Evolutionary conservation across 2,113 vertebrate species (phyloP).

Genomic region (Choloepus hoffmanni): DNA sequence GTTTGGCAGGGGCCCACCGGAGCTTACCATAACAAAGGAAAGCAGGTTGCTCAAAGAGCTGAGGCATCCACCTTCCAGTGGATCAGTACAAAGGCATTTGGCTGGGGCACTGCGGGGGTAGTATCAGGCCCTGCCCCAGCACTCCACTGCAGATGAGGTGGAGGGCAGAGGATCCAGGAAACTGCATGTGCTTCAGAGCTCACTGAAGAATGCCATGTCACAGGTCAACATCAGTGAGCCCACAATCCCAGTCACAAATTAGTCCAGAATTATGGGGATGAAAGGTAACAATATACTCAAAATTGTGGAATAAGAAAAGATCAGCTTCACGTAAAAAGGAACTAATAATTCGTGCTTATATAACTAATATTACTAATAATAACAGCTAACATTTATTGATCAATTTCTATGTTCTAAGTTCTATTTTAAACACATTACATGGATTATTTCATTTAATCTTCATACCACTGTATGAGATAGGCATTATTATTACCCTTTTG

Average conservation of each 20-base stretch:
- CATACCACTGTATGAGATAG: too few species aligned
- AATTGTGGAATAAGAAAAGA: neutral
- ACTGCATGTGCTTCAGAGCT: neutral
- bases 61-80: too few species aligned
- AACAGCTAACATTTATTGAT: neutral
- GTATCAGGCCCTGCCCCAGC: fast-evolving
- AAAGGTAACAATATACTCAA: neutral
- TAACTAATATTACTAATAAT: neutral
- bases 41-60: neutral
- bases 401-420: neutral
- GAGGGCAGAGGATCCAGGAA: too few species aligned
- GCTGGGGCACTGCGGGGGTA: fast-evolving
- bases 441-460: neutral
- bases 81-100: neutral
- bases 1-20: neutral
- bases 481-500: neutral
- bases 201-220: fast-evolving
- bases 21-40: neutral
- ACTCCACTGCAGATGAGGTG: neutral
- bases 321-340: neutral
- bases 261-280: neutral
- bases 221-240: fast-evolving
- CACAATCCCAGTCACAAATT: neutral
- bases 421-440: neutral
- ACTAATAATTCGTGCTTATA: neutral